Evolutionary conservation across 2,888 invertebrate genomes (phyloP).

Genomic region (Metellina segmentata): DNA sequence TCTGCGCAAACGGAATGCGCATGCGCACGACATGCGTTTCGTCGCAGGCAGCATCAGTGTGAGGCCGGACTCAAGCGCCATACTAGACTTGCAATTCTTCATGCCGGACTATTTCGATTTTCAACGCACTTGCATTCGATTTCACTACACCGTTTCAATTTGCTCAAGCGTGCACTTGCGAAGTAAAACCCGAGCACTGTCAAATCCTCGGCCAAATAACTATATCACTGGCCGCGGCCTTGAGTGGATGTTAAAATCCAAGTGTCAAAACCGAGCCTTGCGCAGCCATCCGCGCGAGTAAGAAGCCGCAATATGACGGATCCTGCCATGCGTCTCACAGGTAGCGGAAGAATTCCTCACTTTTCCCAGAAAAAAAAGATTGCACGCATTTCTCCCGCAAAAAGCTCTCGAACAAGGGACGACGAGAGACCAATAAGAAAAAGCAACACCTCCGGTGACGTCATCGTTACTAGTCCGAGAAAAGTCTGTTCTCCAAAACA

Average conservation of each 20-base stretch:
- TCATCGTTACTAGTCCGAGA: slow-evolving; percentile 46
- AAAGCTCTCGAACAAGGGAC: slow-evolving; percentile 29
- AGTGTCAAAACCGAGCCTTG: slow-evolving; percentile 27
- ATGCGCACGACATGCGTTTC: no score
- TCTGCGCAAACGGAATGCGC: no score
- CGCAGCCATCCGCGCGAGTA: slow-evolving; percentile 3
- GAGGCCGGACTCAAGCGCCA: no score
- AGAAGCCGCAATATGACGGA: slow-evolving; percentile 40
- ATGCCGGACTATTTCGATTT: no score
- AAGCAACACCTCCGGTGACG: slow-evolving; percentile 33
- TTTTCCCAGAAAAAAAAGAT: slow-evolving; percentile 48
- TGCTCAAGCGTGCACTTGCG: no score
- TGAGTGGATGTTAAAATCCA: slow-evolving; percentile 25
- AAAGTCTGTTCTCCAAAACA: slow-evolving; percentile 37
- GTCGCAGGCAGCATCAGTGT: no score
- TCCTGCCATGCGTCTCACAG: slow-evolving; percentile 38
- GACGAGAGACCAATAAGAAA: slow-evolving; percentile 1
- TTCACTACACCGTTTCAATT: no score
- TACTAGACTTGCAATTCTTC: no score
- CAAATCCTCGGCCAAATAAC: not conserved
- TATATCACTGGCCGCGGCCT: slow-evolving; percentile 37
- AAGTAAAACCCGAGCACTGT: no score
- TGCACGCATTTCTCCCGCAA: slow-evolving; percentile 57
- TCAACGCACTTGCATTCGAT: no score
- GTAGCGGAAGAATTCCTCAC: slow-evolving; percentile 58